These are phyloP conservation scores for Lithobates sylvaticus DNA, from an alignment of 2,797 vertebrate genomes.

Conservation along the genomic window DNA sequence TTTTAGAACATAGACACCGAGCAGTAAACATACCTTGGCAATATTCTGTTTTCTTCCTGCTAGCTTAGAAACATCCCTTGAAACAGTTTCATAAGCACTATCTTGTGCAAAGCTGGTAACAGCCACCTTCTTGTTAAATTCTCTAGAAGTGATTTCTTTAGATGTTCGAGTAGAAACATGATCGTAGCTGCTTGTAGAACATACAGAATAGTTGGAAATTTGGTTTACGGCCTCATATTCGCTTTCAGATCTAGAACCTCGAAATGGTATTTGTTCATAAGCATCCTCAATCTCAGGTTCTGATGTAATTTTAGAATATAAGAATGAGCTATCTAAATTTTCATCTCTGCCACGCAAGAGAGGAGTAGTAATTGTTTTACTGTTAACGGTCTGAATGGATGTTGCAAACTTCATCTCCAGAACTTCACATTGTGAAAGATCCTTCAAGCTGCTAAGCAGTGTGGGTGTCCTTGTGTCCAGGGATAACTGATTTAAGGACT, in stretches of 20 bases:
- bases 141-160: constrained; percentile 3
- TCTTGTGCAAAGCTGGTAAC: constrained; percentile 27
- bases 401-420: constrained; percentile 48
- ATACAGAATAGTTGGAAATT: background rate
- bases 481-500: constrained; percentile 60
- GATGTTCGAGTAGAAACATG: constrained; percentile 7
- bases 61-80: constrained; percentile 41
- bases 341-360: background rate
- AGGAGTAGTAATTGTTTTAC: constrained; percentile 9
- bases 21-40: constrained; percentile 75
- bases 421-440: constrained; percentile 45
- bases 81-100: constrained; percentile 63
- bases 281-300: background rate
- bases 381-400: constrained; percentile 26
- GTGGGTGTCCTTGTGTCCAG: constrained; percentile 64
- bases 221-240: constrained; percentile 71
- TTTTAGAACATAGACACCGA: background rate
- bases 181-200: constrained; percentile 58
- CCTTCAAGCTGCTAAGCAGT: constrained; percentile 37
- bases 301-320: background rate
- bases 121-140: constrained; percentile 72
- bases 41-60: constrained; percentile 23
- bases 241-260: background rate
- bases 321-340: constrained; percentile 6
- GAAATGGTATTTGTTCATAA: constrained; percentile 67